A percentile compares a stretch with the other conserved stretches of the same genome.
Conservation (phyloP, 2,113 vertebrate species). For the Motacilla tschutschensis region DNA sequence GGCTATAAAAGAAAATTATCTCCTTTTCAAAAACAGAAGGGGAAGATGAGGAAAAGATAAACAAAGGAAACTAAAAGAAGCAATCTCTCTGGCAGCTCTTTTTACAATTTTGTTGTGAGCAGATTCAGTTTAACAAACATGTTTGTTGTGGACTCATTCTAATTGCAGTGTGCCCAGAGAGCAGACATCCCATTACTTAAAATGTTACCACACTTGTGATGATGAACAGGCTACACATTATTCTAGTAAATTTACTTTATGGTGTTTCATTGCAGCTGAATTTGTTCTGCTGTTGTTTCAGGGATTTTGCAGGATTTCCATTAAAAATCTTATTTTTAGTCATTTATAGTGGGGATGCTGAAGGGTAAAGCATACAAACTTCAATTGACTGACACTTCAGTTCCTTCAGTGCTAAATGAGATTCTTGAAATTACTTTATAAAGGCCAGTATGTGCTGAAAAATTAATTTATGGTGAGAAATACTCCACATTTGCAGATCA, state of each 20-base stretch:
- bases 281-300: neutral
- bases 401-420: neutral
- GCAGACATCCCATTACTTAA: neutral
- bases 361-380: neutral
- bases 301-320: neutral
- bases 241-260: conserved; percentile 13
- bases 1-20: neutral
- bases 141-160: conserved; percentile 13
- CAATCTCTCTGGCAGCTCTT: neutral
- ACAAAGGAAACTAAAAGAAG: neutral
- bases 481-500: neutral
- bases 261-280: neutral
- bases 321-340: neutral
- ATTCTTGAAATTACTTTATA: conserved; percentile 14
- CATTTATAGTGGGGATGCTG: neutral
- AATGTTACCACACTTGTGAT: conserved; percentile 1
- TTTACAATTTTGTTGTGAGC: neutral
- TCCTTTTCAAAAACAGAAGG: neutral
- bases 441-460: neutral
- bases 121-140: conserved; percentile 19
- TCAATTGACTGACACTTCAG: neutral
- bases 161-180: conserved; percentile 19
- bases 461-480: conserved; percentile 9
- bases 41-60: neutral
- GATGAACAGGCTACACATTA: neutral